phyloP scores from a whole-genome alignment of 2,888 invertebrate species.

The Andrena trimmerana region DNA sequence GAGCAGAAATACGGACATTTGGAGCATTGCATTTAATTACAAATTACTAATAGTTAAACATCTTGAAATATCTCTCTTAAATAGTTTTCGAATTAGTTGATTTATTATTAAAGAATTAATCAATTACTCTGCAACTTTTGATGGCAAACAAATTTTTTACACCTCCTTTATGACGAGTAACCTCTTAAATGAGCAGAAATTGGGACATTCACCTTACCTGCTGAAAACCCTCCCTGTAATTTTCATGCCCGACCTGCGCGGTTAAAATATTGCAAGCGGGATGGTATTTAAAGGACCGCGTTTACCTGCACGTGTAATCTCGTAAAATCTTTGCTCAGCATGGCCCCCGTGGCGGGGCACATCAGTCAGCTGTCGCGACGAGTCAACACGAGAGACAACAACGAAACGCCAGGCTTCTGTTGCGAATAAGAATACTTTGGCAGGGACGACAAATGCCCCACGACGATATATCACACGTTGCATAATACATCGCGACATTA shows the following conservation, averaged over 20 bases:
- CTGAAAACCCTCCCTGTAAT: not conserved
- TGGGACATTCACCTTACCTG: too few relatives aligned
- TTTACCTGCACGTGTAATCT: slow-evolving; percentile 39
- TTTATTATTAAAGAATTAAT: too few relatives aligned
- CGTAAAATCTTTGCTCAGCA: slow-evolving; percentile 33
- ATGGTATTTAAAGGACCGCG: slow-evolving; percentile 10
- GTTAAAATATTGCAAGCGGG: slow-evolving; percentile 18
- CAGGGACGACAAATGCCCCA: slow-evolving; percentile 53
- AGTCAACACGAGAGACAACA: slow-evolving; percentile 48
- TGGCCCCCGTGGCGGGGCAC: slow-evolving; percentile 23
- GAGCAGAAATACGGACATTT: too few relatives aligned
- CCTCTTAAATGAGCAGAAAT: too few relatives aligned
- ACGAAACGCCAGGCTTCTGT: slow-evolving; percentile 32
- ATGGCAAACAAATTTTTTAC: too few relatives aligned
- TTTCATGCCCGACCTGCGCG: not conserved
- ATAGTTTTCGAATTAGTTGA: too few relatives aligned
- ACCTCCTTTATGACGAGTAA: too few relatives aligned
- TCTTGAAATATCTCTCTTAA: too few relatives aligned
- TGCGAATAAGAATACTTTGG: slow-evolving; percentile 52
- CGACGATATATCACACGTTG: slow-evolving; percentile 29
- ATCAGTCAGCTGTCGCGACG: slow-evolving; percentile 54
- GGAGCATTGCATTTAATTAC: too few relatives aligned
- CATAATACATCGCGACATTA: slow-evolving; percentile 60
- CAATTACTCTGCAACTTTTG: too few relatives aligned
- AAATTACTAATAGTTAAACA: too few relatives aligned